phyloP scores from a whole-genome alignment of 2,113 vertebrate species.

The Salvelinus fontinalis region DNA sequence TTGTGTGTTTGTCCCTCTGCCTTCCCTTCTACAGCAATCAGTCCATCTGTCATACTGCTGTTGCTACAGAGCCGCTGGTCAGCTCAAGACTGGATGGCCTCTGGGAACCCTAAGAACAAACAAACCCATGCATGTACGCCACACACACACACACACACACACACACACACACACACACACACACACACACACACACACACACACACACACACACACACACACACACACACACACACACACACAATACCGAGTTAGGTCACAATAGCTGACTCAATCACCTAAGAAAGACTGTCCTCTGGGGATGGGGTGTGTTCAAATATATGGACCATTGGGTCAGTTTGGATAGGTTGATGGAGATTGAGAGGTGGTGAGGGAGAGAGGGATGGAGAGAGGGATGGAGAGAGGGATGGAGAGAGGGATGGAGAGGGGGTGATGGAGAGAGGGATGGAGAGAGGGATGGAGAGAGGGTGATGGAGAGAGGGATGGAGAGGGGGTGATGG shows the following conservation, averaged over 20 bases:
- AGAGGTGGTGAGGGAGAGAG: too few relatives aligned
- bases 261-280: not conserved
- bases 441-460: too few relatives aligned
- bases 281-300: not conserved
- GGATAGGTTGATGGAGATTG: not conserved
- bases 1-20: not conserved
- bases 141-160: too few relatives aligned
- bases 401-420: too few relatives aligned
- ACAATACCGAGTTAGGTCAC: not conserved
- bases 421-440: too few relatives aligned
- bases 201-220: constrained; percentile 11
- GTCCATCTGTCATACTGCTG: constrained; percentile 48
- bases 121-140: too few relatives aligned
- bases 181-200: constrained; percentile 7
- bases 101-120: too few relatives aligned
- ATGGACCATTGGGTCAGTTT: not conserved
- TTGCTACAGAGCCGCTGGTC: constrained; percentile 32
- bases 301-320: too few relatives aligned
- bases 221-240: constrained; percentile 20
- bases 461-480: too few relatives aligned
- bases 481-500: too few relatives aligned
- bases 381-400: too few relatives aligned
- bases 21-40: constrained; percentile 45
- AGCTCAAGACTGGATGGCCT: constrained; percentile 10
- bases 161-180: constrained; percentile 2